phyloP scores from a whole-genome alignment of 2,888 invertebrate species.

The Eristalis arbustorum region DNA sequence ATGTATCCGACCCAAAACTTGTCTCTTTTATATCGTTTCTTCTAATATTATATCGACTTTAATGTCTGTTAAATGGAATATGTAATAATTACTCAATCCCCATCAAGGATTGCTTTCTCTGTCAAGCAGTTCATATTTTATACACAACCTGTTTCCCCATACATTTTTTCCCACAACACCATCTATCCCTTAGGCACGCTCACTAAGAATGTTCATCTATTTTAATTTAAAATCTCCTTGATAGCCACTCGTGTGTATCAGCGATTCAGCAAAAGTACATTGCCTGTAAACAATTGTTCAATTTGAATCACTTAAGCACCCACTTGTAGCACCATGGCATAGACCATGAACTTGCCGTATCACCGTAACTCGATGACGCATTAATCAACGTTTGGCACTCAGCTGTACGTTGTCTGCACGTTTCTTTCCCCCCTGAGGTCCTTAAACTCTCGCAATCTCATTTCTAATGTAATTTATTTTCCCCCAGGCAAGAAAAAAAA shows the following conservation, averaged over 20 bases:
- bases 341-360: constrained; percentile 30
- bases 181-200: neutral
- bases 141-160: too few relatives aligned
- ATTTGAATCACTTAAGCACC: constrained; percentile 30
- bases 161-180: neutral
- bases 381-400: constrained; percentile 40
- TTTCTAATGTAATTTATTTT: constrained; percentile 26
- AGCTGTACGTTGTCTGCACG: constrained; percentile 18
- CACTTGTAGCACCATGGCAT: constrained; percentile 19
- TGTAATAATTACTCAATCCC: too few relatives aligned
- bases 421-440: constrained; percentile 4
- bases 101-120: too few relatives aligned
- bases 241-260: neutral
- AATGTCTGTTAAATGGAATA: too few relatives aligned
- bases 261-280: constrained; percentile 11
- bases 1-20: too few relatives aligned
- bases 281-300: constrained; percentile 6
- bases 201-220: neutral
- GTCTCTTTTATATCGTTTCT: too few relatives aligned
- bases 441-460: constrained; percentile 25
- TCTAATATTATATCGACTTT: too few relatives aligned
- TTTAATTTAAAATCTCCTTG: neutral
- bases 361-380: constrained; percentile 30
- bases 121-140: too few relatives aligned
- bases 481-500: constrained; percentile 14